Evolutionary conservation across 2,797 vertebrate species (phyloP), one percentile per base, ranked within the genome.

Genomic region (Sciurus carolinensis): DNA sequence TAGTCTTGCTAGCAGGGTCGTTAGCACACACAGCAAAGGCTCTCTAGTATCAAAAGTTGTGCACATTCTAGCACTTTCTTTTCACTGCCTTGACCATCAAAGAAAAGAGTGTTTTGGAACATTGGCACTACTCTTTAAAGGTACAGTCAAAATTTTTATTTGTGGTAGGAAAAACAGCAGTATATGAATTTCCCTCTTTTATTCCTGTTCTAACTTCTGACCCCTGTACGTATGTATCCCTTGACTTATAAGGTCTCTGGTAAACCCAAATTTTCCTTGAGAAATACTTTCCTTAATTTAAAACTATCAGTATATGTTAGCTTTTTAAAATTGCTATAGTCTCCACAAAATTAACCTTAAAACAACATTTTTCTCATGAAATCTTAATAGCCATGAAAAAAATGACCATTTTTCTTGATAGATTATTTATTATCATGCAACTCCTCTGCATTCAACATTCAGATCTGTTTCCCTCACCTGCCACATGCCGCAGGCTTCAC

Each of bases 331-430:
- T 20, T 64, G 15, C 44, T 92, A 86, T 3, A 83, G 66, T 39
- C 71, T 39, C 5, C 11, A 91, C 17, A 79, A 77, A 93, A 82
- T 67, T 92, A 82, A 87, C 36, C 14, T 77, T 67, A 76, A 80
- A 80, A 47, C 20, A 91, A 39, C 44, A 47, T 47, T 33, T 75
- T 62, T 95, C 73, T 77, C 44, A n/a, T 67, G 39, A 93, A 80
- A 28, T 73, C 50, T 93, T 80, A 87, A 59, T 62, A 66, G 33
- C 15, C 54, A 47, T 91, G 28, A 94, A 95, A 94, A 95, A 81
- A 95, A 54, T 28, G 54, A 72, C 8, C 1, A 47, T 30, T 83
- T 82, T 88, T 54, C 39, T 42, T 64, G 39, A 57, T 7, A 93
- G 72, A 39, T 91, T 59, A 39, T 59, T 90, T 57, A 86, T 26